Percentiles rank a stretch among this genome's conserved stretches.
Conservation (phyloP, 2,113 vertebrate genomes). For the Mastomys coucha region DNA sequence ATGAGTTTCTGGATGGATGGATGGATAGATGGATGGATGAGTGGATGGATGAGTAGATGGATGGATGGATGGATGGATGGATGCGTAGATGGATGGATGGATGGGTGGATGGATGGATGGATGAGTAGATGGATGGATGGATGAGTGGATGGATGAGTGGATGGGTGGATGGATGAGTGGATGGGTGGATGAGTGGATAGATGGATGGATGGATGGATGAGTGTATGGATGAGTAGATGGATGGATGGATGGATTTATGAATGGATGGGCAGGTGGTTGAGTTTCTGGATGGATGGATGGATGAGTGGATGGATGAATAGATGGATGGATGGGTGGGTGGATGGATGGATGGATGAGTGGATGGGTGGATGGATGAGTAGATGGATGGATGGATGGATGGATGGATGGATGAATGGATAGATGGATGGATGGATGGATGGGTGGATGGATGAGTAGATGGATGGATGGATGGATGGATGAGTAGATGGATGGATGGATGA, state of each 20-base stretch:
- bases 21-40: not conserved
- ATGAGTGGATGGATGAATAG: not conserved
- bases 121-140: not conserved
- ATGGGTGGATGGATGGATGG: not conserved
- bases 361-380: not conserved
- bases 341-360: not conserved
- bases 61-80: not conserved
- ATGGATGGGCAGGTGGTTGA: not conserved
- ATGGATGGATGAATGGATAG: no score
- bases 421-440: not conserved
- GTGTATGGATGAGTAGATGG: not conserved
- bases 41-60: not conserved
- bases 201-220: not conserved
- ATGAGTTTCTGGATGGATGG: not conserved
- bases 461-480: no score
- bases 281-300: not conserved
- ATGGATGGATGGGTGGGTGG: not conserved
- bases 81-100: not conserved
- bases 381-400: not conserved
- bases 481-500: no score
- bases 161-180: not conserved
- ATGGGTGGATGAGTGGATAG: no score
- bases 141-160: not conserved
- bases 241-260: no score
- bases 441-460: not conserved